Evolutionary conservation across 1,140 invertebrate species (phyloP).

Genomic region (Hylaeus anthracinus): DNA sequence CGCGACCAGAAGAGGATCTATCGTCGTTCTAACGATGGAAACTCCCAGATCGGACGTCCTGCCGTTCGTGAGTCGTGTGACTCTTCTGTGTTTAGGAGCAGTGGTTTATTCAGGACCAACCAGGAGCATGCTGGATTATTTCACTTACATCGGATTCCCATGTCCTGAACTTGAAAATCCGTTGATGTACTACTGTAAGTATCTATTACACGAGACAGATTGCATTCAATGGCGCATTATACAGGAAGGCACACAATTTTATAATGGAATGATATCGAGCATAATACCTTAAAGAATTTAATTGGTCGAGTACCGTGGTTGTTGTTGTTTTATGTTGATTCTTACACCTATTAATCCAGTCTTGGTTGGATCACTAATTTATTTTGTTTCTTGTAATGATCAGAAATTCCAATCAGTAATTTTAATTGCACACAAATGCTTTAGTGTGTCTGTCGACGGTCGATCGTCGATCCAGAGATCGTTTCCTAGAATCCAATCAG

Average conservation of each 20-base stretch:
- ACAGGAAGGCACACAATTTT: too few species aligned
- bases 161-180: constrained; percentile 96
- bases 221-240: too few species aligned
- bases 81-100: constrained; percentile 91
- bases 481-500: constrained; percentile 95
- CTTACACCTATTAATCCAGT: too few species aligned
- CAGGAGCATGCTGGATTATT: constrained; percentile 94
- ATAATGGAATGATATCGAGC: too few species aligned
- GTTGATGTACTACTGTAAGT: constrained; percentile 95
- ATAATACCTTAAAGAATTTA: too few species aligned
- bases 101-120: constrained; percentile 95
- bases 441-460: constrained; percentile 95
- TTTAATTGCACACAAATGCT: constrained; percentile 55
- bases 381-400: too few species aligned
- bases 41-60: constrained; percentile 96
- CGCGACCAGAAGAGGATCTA: constrained; percentile 93
- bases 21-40: constrained; percentile 94
- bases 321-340: too few species aligned
- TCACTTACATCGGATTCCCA: constrained; percentile 94
- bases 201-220: background rate
- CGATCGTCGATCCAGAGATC: constrained; percentile 91
- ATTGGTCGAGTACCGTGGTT: too few species aligned
- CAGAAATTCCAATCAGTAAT: background rate
- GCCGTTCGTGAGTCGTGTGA: constrained; percentile 92
- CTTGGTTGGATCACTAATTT: too few species aligned